Evolutionary conservation across 2,797 vertebrate species (phyloP).

Genomic region (Perodicticus potto): DNA sequence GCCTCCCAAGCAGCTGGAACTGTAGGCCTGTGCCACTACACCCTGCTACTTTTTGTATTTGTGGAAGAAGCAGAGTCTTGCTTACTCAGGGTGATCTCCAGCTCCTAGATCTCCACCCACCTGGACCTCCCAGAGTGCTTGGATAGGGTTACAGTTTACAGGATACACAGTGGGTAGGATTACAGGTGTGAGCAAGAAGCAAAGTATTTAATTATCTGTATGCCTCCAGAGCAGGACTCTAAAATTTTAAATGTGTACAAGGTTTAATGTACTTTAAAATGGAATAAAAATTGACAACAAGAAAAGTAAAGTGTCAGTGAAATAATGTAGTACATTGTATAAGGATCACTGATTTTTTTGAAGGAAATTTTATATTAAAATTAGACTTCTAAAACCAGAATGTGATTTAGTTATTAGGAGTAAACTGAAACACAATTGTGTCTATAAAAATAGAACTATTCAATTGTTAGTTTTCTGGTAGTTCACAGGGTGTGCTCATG

Average conservation of each 20-base stretch:
- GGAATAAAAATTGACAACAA: slow-evolving; percentile 16
- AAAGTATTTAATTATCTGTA: not conserved
- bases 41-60: too few relatives aligned
- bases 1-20: too few relatives aligned
- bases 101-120: too few relatives aligned
- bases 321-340: not conserved
- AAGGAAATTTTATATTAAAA: not conserved
- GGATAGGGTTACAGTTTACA: too few relatives aligned
- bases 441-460: slow-evolving; percentile 28
- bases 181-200: too few relatives aligned
- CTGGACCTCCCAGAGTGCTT: too few relatives aligned
- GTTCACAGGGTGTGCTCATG: not conserved
- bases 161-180: too few relatives aligned
- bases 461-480: not conserved
- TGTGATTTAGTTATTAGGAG: not conserved
- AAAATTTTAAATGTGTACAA: slow-evolving; percentile 3
- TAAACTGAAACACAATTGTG: slow-evolving; percentile 7
- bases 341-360: not conserved
- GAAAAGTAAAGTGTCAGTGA: slow-evolving; percentile 8
- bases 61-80: too few relatives aligned
- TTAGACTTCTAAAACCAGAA: slow-evolving; percentile 26
- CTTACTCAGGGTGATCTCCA: too few relatives aligned
- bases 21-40: too few relatives aligned
- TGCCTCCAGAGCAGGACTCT: not conserved
- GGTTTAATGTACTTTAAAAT: slow-evolving; percentile 4